Evolutionary conservation across 2,113 vertebrate species (phyloP).

Genomic region (Anarrhichthys ocellatus): DNA sequence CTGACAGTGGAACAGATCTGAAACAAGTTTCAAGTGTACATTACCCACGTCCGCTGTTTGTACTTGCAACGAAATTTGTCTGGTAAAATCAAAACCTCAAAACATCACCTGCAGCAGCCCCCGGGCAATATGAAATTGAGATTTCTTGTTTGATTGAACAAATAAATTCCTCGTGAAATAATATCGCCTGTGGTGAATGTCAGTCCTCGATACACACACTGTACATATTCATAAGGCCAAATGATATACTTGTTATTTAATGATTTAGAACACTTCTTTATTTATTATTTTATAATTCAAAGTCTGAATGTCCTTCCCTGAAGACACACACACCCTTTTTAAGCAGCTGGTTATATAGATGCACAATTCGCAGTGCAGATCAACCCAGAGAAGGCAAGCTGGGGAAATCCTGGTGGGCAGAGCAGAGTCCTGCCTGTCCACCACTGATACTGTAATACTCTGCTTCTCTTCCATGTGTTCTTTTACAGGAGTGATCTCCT

Average conservation of each 20-base stretch:
- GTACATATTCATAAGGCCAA: conserved; percentile 40
- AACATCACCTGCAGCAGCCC: conserved; percentile 34
- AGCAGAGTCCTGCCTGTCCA: conserved; percentile 16
- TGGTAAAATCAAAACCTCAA: conserved; percentile 19
- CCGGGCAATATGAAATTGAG: conserved; percentile 20
- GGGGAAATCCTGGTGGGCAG: not conserved
- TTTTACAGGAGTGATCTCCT: conserved; percentile 1
- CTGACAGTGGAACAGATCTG: not conserved
- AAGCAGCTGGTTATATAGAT: conserved; percentile 16
- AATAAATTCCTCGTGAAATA: conserved; percentile 46
- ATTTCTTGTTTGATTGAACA: conserved; percentile 54
- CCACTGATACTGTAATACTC: not conserved
- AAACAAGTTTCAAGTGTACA: not conserved
- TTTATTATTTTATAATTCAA: conserved; percentile 32
- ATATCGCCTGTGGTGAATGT: conserved; percentile 8
- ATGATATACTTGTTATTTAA: conserved; percentile 30
- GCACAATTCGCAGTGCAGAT: not conserved
- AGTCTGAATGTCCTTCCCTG: conserved; percentile 36
- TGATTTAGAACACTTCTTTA: conserved; percentile 41
- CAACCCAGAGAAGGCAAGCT: conserved; percentile 14
- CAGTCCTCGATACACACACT: conserved; percentile 1
- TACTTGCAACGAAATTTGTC: not conserved
- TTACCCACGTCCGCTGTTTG: not conserved
- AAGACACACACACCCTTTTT: conserved; percentile 4
- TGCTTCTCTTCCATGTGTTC: conserved; percentile 3